phyloP scores from a whole-genome alignment of 2,888 invertebrate genomes.

The Phyllotreta striolata region DNA sequence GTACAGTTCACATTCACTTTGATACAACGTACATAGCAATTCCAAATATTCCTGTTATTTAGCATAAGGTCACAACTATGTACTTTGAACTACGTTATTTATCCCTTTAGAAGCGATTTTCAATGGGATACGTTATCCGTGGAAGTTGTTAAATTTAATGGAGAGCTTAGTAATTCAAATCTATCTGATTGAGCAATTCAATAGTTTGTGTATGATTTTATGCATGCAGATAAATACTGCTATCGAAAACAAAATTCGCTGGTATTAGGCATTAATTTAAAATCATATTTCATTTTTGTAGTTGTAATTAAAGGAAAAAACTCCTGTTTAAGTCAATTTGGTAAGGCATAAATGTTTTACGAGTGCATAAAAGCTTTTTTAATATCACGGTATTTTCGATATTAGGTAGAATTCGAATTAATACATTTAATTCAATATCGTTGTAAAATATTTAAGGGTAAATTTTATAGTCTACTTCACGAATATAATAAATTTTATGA shows the following conservation, averaged over 20 bases:
- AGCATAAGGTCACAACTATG: slow-evolving; percentile 9
- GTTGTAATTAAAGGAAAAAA: slow-evolving; percentile 21
- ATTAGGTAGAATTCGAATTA: slow-evolving; percentile 28
- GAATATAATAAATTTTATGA: slow-evolving; percentile 28
- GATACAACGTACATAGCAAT: slow-evolving; percentile 1
- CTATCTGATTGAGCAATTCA: too few species aligned
- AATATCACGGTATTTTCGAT: slow-evolving; percentile 18
- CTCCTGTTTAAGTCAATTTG: slow-evolving; percentile 13
- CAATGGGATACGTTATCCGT: not conserved
- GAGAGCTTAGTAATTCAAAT: too few species aligned
- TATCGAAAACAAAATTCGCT: not conserved
- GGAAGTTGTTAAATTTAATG: not conserved
- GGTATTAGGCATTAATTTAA: slow-evolving; percentile 1
- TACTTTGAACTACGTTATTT: slow-evolving; percentile 6
- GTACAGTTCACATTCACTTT: slow-evolving; percentile 21
- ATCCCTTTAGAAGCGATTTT: not conserved
- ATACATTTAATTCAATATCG: slow-evolving; percentile 24
- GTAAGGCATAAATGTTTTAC: slow-evolving; percentile 26
- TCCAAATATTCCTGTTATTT: slow-evolving; percentile 8
- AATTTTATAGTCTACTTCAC: slow-evolving; percentile 27
- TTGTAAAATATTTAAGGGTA: slow-evolving; percentile 25
- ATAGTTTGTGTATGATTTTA: too few species aligned
- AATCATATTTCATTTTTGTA: slow-evolving; percentile 10
- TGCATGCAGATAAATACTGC: too few species aligned
- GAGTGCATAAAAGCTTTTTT: slow-evolving; percentile 24